Base-by-base conservation (phyloP, 2,113 vertebrate species). In the Chroicocephalus ridibundus region DNA sequence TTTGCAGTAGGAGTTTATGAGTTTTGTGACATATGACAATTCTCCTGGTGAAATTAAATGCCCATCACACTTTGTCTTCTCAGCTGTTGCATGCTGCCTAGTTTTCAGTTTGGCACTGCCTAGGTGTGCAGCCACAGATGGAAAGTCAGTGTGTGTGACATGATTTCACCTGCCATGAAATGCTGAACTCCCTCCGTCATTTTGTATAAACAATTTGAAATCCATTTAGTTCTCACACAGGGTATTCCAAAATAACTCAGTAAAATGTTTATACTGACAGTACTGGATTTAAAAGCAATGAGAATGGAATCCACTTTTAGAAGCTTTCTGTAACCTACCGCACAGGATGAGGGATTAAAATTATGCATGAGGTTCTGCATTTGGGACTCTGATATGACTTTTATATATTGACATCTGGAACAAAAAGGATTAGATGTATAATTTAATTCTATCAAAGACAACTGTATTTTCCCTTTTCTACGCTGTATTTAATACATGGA, bases 401-500 rank as follows among this genome's bases (percentile, higher is more conserved):
- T 78, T 77, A 42, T 83, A n/a, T 88, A 93, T n/a, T 93, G 76
- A 94, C 69, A 76, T 70, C 87, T 89, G 95, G 81, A 97, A 84
- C 77, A 76, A 93, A 91, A 86, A 86, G n/a, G 76, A 82, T 96
- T 85, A 90, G 66, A 44, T 77, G n/a, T 46, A 95, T 97, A 93
- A 94, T 87, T 68, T 91, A 96, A 97, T 95, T 75, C 68, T 86
- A 69, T 86, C 72, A 94, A 95, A 96, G 79, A 55, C 31, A 84
- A 81, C 19, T 85, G 31, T 38, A 61, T 34, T 40, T 86, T 92
- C 24, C 57, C 17, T 90, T 64, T 91, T 69, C 82, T n/a, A 58
- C 31, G 15, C 4, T 20, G 44, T 27, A 44, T 57, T 84, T 88
- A 71, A 82, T 14, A 54, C 34, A 86, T 0, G 1, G 44, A 87